Base-by-base conservation (phyloP, 2,888 invertebrate species). In the Drosophila engyochracea region DNA sequence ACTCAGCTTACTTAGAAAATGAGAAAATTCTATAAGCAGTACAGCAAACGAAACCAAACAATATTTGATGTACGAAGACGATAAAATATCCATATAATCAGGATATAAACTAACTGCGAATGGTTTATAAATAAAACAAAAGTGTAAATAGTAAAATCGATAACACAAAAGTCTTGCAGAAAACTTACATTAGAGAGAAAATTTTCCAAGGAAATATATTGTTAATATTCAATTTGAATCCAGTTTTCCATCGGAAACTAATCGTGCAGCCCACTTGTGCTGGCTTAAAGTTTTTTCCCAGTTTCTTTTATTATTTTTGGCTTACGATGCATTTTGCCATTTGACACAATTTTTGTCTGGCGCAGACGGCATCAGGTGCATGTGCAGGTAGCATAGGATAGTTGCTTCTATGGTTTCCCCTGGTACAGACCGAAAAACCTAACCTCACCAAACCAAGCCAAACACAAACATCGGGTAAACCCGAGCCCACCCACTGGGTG, bases 331-430 rank as follows among this genome's bases (percentile, higher is more conserved):
- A 81, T 74, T 87, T 80, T 85, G 86, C 79, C 82, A 87, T 90
- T 85, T 84, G 89, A 88, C 90, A 88, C 87, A 85, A 88, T 88
- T 87, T 47, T 85, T 75, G 89, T 80, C 88, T 79, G 76, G 67
- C 62, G 69, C 71, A 73, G 72, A 65, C 73, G 59, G 58, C 65
- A 69, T 64, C 67, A 67, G 30, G 72, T 79, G 71, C 61, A 67
- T 60, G 66, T 59, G 52, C 71, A 71, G 63, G 57, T 80, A 51
- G 49, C 60, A 69, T 67, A 63, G 54, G 47, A 71, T 47, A 81
- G 60, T 63, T 82, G 73, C 74, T 89, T 86, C 83, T 86, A 89
- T 87, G 88, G 88, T 85, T 89, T 86, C 86, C 75, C 67, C 71
- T 59, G 62, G 60, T 73, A 58, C 47, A 60, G 44, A 61, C 76